Conservation (phyloP, 2,888 invertebrate species). For the Panorpa germanica region DNA sequence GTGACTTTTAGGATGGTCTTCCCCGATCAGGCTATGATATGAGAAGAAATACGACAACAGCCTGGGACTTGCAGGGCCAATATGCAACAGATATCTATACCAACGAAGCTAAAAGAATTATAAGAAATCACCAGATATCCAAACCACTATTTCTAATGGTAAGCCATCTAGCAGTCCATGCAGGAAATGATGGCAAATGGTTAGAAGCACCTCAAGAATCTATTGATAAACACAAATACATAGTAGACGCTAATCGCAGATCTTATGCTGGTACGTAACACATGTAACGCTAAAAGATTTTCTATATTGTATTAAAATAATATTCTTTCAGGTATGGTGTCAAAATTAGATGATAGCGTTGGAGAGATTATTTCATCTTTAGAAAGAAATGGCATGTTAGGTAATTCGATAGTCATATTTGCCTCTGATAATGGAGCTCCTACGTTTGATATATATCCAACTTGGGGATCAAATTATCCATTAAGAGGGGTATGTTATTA, state of each 20-base stretch:
- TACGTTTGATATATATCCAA: slow-evolving; percentile 46
- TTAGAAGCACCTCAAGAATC: slow-evolving; percentile 55
- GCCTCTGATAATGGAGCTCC: slow-evolving; percentile 80
- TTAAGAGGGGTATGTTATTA: slow-evolving; percentile 41
- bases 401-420: slow-evolving; percentile 71
- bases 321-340: slow-evolving; percentile 52
- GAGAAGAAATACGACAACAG: slow-evolving; percentile 27
- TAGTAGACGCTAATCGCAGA: slow-evolving; percentile 41
- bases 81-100: slow-evolving; percentile 58
- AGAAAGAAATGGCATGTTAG: slow-evolving; percentile 41
- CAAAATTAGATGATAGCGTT: slow-evolving; percentile 68
- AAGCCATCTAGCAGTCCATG: slow-evolving; percentile 63
- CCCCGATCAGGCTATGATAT: slow-evolving; percentile 32
- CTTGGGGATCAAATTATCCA: slow-evolving; percentile 66
- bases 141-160: slow-evolving; percentile 62
- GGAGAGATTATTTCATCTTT: slow-evolving; percentile 56
- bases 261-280: slow-evolving; percentile 43
- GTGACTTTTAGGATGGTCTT: no score
- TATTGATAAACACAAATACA: slow-evolving; percentile 44
- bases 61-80: slow-evolving; percentile 31
- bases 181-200: slow-evolving; percentile 44
- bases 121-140: slow-evolving; percentile 31
- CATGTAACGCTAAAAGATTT: no score
- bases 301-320: slow-evolving; percentile 5
- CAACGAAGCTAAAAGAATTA: slow-evolving; percentile 39